Conservation (phyloP, 1,140 invertebrate species). For the Cydia splendana region DNA sequence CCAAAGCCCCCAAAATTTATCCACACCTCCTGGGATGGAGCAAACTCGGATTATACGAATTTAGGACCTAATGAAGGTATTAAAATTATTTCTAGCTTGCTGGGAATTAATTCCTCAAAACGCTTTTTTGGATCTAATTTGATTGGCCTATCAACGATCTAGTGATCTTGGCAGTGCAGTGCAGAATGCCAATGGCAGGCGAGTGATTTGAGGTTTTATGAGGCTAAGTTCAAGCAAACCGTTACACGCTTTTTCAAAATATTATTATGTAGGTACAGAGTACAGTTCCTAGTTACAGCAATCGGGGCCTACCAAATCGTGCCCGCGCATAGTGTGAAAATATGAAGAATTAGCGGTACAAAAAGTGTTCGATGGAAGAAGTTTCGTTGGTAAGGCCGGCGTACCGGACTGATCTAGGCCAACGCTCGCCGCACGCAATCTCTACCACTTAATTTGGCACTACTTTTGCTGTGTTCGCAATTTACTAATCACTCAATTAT, state of each 20-base stretch:
- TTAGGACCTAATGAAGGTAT: no score
- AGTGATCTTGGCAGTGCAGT: no score
- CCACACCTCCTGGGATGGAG: no score
- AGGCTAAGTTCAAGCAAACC: neutral
- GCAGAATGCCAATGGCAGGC: no score
- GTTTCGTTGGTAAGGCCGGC: conserved; percentile 46
- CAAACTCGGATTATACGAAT: no score
- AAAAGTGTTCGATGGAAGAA: conserved; percentile 42
- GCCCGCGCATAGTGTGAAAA: neutral
- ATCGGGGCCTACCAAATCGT: neutral
- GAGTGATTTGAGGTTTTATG: neutral
- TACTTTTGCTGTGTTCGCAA: conserved; percentile 37
- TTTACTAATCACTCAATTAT: conserved; percentile 24
- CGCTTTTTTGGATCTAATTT: no score
- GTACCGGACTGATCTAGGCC: conserved; percentile 52
- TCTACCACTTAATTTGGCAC: conserved; percentile 43
- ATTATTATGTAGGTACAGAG: no score
- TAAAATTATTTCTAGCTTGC: no score
- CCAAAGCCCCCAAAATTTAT: no score
- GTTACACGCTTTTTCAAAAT: neutral
- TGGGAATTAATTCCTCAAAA: no score
- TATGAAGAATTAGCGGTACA: conserved; percentile 36
- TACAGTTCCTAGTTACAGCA: neutral
- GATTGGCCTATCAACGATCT: no score
- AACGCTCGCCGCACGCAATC: conserved; percentile 52